Evolutionary conservation across 2,113 vertebrate species (phyloP), one percentile per base, ranked within the genome.

Genomic region (Carlito syrichta): DNA sequence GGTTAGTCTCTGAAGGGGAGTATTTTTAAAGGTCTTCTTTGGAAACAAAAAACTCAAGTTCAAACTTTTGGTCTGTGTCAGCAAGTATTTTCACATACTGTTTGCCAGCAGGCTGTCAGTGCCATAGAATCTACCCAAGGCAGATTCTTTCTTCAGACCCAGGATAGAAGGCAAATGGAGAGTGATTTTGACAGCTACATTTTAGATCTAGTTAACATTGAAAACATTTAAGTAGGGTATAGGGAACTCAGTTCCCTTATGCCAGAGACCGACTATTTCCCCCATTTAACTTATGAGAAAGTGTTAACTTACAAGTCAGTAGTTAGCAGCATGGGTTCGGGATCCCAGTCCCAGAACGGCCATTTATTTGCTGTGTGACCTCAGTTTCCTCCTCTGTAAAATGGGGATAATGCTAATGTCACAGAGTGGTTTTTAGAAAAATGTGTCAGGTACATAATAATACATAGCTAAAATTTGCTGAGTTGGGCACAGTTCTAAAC

Each of bases 1-100:
- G 94, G 93, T 95, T 96, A 84, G 82, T 94, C 56, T 43, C 94
- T 89, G 35, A 86, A 97, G 74, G 45, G 50, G 91, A 95, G n/a
- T 60, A 94, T 95, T 97, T 97, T 97, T 35, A 96, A 96, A 91
- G 78, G 62, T 86, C 95, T 93, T 60, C 63, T 45, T 89, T 95
- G 82, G 90, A 97, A 96, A 95, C 66, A 71, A 97, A 91, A 60
- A 91, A 48, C 76, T 96, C 38, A 60, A 88, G 88, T 54, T 86
- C 35, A 89, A 83, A 89, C 27, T 30, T 92, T 96, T 48, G 50
- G 78, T 63, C 68, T 95, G 50, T 78, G 88, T 97, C 93, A 96
- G 88, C 96, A 86, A 96, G n/a, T 85, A 74, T 88, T 69, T 74
- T 40, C 85, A 40, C 4, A 50, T 22, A 43, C 45, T 6, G 38